Evolutionary conservation across 2,888 invertebrate species (phyloP).

Genomic region (Troilus luridus): DNA sequence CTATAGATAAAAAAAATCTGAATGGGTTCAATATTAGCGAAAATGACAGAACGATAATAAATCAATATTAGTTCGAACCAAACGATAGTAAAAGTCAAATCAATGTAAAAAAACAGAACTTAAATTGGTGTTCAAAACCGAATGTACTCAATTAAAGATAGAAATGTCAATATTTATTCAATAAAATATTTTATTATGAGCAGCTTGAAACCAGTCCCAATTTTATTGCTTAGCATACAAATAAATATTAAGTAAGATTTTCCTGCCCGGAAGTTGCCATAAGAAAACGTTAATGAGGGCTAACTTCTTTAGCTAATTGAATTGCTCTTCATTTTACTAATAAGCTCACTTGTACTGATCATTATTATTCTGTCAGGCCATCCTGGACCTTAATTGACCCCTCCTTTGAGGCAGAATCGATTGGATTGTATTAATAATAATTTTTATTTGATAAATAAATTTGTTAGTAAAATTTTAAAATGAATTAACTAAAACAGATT

Average conservation of each 20-base stretch:
- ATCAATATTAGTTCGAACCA: too few species aligned
- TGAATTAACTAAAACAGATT: too few species aligned
- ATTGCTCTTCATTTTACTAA: neutral
- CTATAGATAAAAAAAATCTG: too few species aligned
- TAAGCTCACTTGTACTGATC: neutral
- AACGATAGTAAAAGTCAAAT: too few species aligned
- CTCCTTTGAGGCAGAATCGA: neutral
- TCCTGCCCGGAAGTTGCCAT: neutral
- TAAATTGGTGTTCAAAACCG: too few species aligned
- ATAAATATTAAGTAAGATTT: neutral
- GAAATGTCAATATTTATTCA: neutral
- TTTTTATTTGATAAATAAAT: neutral
- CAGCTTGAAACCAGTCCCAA: neutral
- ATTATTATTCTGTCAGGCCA: neutral
- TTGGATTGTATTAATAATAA: neutral
- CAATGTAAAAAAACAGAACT: too few species aligned
- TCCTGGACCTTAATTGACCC: neutral
- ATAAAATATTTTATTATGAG: neutral
- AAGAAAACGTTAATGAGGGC: neutral
- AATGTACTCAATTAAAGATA: too few species aligned
- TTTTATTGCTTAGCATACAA: slow-evolving; percentile 2
- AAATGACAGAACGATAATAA: too few species aligned
- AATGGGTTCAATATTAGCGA: too few species aligned
- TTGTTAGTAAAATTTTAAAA: too few species aligned
- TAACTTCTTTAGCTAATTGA: neutral